These are phyloP conservation scores for Paramacrobiotus metropolitanus DNA, from an alignment of 1,140 invertebrate species.

Conservation along the genomic window DNA sequence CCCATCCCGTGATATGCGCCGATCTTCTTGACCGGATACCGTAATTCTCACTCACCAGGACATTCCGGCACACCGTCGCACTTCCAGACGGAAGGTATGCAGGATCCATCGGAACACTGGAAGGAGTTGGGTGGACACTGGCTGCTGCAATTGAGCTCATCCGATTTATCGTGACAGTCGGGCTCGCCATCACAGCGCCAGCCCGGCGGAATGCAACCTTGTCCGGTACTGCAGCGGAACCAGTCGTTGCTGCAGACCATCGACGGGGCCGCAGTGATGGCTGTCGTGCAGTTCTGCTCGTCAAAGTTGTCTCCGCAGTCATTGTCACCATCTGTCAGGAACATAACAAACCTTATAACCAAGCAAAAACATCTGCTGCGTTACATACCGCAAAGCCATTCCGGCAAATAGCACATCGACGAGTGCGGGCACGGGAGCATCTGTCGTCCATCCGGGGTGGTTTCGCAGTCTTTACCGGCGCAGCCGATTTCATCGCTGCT, in stretches of 20 bases:
- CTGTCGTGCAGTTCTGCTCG: conserved; percentile 13
- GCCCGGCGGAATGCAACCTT: neutral
- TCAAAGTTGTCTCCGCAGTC: conserved; percentile 18
- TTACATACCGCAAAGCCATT: neutral
- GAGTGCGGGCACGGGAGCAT: neutral
- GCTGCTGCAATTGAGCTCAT: conserved; percentile 13
- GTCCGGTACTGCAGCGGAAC: neutral
- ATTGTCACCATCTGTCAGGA: too few relatives aligned
- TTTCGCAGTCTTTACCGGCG: neutral
- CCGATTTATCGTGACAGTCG: conserved; percentile 14
- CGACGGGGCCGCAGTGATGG: conserved; percentile 14
- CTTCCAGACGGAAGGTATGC: conserved; percentile 20
- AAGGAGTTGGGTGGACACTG: conserved; percentile 14
- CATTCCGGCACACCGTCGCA: conserved; percentile 16
- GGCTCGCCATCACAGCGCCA: conserved; percentile 8
- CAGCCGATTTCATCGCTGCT: neutral
- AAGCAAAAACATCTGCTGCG: neutral
- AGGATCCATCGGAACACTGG: conserved; percentile 18
- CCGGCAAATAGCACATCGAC: neutral
- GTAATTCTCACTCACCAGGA: too few relatives aligned
- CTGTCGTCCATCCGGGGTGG: neutral
- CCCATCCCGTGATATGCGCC: too few relatives aligned
- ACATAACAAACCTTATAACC: neutral
- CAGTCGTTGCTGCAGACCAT: conserved; percentile 16
- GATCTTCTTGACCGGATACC: too few relatives aligned